phyloP scores from a whole-genome alignment of 1,140 invertebrate species.

The Conopomorpha cramerella region DNA sequence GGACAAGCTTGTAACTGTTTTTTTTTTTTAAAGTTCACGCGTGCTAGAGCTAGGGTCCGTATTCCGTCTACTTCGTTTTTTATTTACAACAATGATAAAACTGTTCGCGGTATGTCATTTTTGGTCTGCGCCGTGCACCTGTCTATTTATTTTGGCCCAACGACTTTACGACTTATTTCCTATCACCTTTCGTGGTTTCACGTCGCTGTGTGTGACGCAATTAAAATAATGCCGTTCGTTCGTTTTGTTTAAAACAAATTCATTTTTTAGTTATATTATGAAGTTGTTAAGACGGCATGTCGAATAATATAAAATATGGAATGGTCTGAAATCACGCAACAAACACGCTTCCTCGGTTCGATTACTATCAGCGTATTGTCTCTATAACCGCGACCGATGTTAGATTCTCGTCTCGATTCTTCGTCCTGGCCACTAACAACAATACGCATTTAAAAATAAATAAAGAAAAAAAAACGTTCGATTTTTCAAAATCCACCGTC shows the following conservation, averaged over 20 bases:
- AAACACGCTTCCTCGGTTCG: conserved; percentile 18
- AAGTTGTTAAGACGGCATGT: conserved; percentile 27
- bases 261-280: conserved; percentile 18
- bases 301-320: conserved; percentile 14
- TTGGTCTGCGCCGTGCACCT: conserved; percentile 28
- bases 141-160: conserved; percentile 26
- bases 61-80: too few relatives aligned
- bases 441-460: too few relatives aligned
- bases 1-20: too few relatives aligned
- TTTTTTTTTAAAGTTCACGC: conserved; percentile 37
- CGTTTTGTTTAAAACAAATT: conserved; percentile 17
- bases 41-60: conserved; percentile 18
- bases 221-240: conserved; percentile 1
- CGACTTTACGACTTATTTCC: too few relatives aligned
- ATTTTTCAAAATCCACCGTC: too few relatives aligned
- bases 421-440: too few relatives aligned
- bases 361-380: conserved; percentile 40
- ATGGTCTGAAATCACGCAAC: conserved; percentile 23
- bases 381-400: too few relatives aligned
- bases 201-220: too few relatives aligned
- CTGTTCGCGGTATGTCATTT: conserved; percentile 35
- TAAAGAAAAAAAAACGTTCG: too few relatives aligned
- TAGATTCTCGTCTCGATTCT: too few relatives aligned
- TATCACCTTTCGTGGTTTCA: too few relatives aligned
- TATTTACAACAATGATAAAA: conserved; percentile 47